phyloP scores from a whole-genome alignment of 2,888 invertebrate genomes.

The Ashinkailepas kermadecensis region DNA sequence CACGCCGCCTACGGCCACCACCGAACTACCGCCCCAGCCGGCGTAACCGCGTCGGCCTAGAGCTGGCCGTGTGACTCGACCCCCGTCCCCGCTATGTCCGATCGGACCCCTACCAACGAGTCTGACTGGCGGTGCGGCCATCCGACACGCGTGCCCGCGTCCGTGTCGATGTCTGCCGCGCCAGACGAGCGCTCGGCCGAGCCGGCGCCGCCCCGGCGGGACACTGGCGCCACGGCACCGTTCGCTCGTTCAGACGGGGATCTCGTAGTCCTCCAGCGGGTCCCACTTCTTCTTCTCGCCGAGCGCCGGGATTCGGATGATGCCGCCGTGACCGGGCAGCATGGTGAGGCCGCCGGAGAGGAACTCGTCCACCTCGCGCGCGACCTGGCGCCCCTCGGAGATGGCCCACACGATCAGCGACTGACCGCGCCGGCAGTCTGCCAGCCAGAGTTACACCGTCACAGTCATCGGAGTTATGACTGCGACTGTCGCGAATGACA shows the following conservation, averaged over 20 bases:
- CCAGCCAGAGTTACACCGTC: conserved; percentile 29
- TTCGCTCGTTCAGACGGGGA: not conserved
- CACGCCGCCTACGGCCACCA: not conserved
- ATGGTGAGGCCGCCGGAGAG: conserved; percentile 61
- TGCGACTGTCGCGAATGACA: no score
- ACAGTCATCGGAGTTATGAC: no score
- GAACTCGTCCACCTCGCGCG: conserved; percentile 80
- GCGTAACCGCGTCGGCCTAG: not conserved
- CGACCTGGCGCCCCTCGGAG: conserved; percentile 95
- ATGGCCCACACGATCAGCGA: conserved; percentile 99
- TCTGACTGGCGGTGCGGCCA: no score
- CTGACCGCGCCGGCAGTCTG: conserved; percentile 97
- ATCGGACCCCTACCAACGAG: not conserved
- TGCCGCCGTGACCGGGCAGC: conserved; percentile 88
- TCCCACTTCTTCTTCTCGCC: conserved; percentile 27
- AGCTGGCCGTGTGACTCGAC: no score
- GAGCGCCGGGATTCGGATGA: conserved; percentile 44
- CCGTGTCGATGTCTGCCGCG: no score
- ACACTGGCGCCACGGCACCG: not conserved
- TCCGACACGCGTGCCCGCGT: no score
- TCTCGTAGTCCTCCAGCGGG: conserved; percentile 23
- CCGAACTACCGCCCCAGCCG: not conserved
- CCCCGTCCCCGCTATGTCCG: no score
- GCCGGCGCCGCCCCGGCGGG: not conserved
- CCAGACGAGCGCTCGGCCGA: no score